Percentiles rank a stretch among this genome's conserved stretches.
phyloP scores from a whole-genome alignment of 1,140 invertebrate species.

The Andrena cerasifolii region DNA sequence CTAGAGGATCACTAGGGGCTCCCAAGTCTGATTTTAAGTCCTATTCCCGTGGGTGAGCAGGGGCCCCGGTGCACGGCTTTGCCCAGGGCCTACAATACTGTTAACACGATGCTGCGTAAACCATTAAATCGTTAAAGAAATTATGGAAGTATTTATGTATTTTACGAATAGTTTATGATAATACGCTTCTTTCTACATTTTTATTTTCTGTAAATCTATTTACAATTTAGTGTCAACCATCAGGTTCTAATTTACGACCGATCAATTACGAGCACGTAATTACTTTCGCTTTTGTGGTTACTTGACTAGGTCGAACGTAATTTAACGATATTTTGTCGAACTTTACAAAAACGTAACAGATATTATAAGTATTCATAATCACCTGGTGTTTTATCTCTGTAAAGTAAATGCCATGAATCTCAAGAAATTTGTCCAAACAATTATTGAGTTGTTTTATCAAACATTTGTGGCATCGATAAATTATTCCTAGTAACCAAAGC shows the following conservation, averaged over 20 bases:
- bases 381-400: background rate
- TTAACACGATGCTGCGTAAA: no score
- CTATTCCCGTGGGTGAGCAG: no score
- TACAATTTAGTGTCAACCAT: background rate
- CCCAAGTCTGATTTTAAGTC: no score
- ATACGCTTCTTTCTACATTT: background rate
- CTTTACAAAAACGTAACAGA: background rate
- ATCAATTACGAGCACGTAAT: slow-evolving; percentile 4
- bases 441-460: background rate
- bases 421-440: background rate
- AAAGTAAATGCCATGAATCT: background rate
- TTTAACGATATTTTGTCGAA: slow-evolving; percentile 4
- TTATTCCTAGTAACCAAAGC: no score
- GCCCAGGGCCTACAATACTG: no score
- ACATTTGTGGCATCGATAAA: background rate
- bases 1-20: no score
- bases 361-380: no score
- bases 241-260: no score
- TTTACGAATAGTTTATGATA: background rate
- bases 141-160: background rate
- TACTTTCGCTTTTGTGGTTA: background rate
- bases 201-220: background rate
- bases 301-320: background rate
- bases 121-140: no score
- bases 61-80: no score